phyloP scores from a whole-genome alignment of 2,888 invertebrate species.

The Tuberolachnus salignus region DNA sequence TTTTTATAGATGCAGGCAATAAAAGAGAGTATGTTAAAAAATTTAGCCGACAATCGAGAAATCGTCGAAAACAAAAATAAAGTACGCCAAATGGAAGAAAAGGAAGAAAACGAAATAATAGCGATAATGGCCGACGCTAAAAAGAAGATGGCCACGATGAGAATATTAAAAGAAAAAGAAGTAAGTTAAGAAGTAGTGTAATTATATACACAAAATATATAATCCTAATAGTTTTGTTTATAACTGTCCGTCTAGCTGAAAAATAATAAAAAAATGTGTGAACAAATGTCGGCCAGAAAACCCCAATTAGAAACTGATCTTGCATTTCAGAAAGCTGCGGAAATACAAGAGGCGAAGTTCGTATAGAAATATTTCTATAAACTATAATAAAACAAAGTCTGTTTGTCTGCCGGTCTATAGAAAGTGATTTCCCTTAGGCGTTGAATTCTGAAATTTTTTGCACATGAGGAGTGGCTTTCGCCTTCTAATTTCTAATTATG shows the following conservation, averaged over 20 bases:
- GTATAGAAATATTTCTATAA: not conserved
- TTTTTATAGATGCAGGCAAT: not conserved
- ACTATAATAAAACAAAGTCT: no score
- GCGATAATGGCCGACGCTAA: slow-evolving; percentile 65
- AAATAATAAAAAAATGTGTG: not conserved
- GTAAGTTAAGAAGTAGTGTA: slow-evolving; percentile 59
- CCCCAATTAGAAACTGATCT: slow-evolving; percentile 42
- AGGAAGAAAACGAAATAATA: slow-evolving; percentile 64
- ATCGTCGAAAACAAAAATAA: slow-evolving; percentile 61
- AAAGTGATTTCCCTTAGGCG: no score
- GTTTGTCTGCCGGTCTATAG: no score
- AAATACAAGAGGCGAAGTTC: slow-evolving; percentile 62
- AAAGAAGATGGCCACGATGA: slow-evolving; percentile 63
- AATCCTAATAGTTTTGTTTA: not conserved
- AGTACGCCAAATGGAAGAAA: slow-evolving; percentile 62
- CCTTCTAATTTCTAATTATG: not conserved
- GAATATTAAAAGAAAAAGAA: slow-evolving; percentile 62
- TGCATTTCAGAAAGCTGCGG: slow-evolving; percentile 45
- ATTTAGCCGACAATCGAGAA: slow-evolving; percentile 58
- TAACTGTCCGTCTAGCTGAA: not conserved
- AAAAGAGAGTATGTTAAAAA: slow-evolving; percentile 51
- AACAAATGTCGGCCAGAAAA: not conserved
- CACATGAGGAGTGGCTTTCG: not conserved
- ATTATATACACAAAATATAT: not conserved
- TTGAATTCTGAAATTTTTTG: no score